Evolutionary conservation across 2,888 invertebrate species (phyloP).

Genomic region (Spodoptera exigua): DNA sequence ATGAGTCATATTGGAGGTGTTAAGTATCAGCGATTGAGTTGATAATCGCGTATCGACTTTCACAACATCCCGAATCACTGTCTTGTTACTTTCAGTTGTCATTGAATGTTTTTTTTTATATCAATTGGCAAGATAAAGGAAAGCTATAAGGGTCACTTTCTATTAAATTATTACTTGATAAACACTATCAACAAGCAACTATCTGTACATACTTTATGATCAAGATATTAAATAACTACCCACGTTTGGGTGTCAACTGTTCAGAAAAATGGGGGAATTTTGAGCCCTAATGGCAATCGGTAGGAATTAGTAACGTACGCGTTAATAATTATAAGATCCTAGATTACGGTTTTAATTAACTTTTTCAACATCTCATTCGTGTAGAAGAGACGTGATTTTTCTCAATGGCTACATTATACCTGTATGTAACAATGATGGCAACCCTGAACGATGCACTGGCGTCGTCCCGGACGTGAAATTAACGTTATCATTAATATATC

Average conservation of each 20-base stretch:
- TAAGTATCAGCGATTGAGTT: background rate
- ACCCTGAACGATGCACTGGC: conserved; percentile 40
- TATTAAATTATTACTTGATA: conserved; percentile 16
- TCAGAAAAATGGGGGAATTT: background rate
- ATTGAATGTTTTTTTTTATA: conserved; percentile 13
- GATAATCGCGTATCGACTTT: conserved; percentile 3
- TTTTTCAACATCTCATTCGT: no score
- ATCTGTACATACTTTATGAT: conserved; percentile 29
- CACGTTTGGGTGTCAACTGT: background rate
- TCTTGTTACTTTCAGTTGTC: conserved; percentile 18
- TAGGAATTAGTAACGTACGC: no score
- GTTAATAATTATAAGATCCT: no score
- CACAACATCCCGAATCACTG: conserved; percentile 8
- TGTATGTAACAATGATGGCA: conserved; percentile 16
- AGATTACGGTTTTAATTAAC: no score
- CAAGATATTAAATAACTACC: conserved; percentile 27
- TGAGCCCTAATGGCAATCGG: no score
- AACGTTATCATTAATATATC: conserved; percentile 60
- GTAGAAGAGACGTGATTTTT: no score
- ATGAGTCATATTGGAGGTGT: background rate
- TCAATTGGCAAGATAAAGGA: conserved; percentile 29
- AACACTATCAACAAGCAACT: no score
- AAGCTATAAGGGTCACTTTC: conserved; percentile 26
- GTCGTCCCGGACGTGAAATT: conserved; percentile 52
- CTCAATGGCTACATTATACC: background rate